Conservation (phyloP, 2,888 invertebrate genomes). For the Eretmocerus hayati region DNA sequence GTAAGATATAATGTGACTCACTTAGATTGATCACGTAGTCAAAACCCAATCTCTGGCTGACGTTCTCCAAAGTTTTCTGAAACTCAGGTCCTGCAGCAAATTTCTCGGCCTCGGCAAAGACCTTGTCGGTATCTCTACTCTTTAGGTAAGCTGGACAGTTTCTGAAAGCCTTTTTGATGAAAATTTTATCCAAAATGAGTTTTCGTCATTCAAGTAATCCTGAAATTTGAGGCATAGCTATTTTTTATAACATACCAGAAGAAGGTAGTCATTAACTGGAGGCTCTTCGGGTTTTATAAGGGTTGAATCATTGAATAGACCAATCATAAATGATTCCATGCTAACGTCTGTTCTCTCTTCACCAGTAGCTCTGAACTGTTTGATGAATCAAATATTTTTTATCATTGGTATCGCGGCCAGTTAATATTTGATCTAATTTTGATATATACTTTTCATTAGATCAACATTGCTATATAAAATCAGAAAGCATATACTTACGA, state of each 20-base stretch:
- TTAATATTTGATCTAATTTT: too few species aligned
- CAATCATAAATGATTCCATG: constrained; percentile 59
- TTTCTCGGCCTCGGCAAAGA: constrained; percentile 43
- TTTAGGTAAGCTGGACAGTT: constrained; percentile 57
- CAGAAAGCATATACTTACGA: too few species aligned
- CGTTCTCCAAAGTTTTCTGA: constrained; percentile 46
- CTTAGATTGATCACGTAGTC: background rate
- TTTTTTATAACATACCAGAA: constrained; percentile 37
- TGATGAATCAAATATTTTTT: too few species aligned
- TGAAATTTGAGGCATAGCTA: too few species aligned
- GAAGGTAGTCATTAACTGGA: constrained; percentile 45
- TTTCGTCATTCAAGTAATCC: too few species aligned
- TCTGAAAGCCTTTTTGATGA: constrained; percentile 51
- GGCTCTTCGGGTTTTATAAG: constrained; percentile 7
- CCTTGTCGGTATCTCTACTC: constrained; percentile 33
- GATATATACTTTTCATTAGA: background rate
- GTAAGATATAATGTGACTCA: too few species aligned
- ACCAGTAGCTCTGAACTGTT: constrained; percentile 45
- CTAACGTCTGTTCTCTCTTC: constrained; percentile 55
- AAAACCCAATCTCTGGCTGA: constrained; percentile 61
- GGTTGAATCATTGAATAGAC: constrained; percentile 52
- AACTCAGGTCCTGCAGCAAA: constrained; percentile 46
- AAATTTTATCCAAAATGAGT: too few species aligned
- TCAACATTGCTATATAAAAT: background rate
- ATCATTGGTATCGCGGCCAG: too few species aligned